These are phyloP conservation scores for Chloroceryle aenea DNA, from an alignment of 2,113 vertebrate species.

Conservation along the genomic window DNA sequence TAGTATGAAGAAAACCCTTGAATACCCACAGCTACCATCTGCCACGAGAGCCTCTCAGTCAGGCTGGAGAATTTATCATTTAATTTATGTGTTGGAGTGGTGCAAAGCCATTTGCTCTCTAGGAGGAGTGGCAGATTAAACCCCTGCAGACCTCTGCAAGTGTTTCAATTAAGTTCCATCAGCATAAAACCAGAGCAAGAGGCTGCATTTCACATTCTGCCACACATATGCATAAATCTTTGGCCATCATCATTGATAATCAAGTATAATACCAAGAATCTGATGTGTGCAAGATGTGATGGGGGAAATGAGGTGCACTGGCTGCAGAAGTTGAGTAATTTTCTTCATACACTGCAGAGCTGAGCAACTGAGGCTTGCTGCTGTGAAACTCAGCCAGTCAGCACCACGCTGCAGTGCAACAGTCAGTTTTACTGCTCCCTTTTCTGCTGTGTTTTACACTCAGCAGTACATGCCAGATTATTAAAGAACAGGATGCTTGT, in stretches of 20 bases:
- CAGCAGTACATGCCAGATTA: neutral
- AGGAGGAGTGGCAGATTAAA: neutral
- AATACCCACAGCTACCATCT: neutral
- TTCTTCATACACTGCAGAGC: conserved; percentile 25
- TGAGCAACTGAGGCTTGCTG: neutral
- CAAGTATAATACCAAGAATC: neutral
- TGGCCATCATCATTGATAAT: neutral
- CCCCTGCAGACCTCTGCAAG: conserved; percentile 15
- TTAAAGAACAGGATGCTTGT: neutral
- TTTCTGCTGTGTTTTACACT: neutral
- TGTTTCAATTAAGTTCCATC: neutral
- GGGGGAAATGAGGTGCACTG: neutral
- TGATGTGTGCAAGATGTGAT: neutral
- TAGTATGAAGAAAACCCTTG: neutral
- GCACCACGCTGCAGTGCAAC: conserved; percentile 21
- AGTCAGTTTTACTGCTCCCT: neutral
- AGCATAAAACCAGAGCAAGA: neutral
- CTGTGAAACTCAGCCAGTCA: neutral
- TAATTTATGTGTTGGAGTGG: neutral
- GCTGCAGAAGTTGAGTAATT: neutral
- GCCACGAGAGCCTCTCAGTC: neutral
- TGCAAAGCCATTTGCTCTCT: conserved; percentile 4
- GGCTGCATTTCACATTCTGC: neutral
- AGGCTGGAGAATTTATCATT: neutral
- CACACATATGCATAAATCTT: neutral